These are phyloP conservation scores for Rafetus swinhoei DNA, from an alignment of 2,113 vertebrate genomes.

Conservation along the genomic window DNA sequence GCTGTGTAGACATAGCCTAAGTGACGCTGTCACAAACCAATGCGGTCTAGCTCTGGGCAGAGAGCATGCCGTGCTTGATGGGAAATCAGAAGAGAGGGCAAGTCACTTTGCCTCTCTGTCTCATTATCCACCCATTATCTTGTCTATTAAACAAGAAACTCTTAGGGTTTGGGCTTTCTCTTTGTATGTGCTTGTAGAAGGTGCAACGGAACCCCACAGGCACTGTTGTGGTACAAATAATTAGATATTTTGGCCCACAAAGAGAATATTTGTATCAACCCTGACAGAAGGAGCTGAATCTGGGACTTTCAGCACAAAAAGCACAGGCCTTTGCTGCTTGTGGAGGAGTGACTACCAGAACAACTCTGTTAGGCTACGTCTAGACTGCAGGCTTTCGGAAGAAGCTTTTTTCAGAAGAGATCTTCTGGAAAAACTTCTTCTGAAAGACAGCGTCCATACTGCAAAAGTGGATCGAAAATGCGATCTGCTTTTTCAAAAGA, in stretches of 20 bases:
- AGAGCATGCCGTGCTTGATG: neutral
- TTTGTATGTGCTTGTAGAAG: neutral
- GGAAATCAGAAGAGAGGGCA: conserved; percentile 38
- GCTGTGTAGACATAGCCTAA: too few relatives aligned
- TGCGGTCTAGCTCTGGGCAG: neutral
- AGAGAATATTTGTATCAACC: neutral
- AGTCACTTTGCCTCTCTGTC: neutral
- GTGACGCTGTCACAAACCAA: conserved; percentile 8
- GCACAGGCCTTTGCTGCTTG: neutral
- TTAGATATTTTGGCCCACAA: neutral
- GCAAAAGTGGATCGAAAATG: too few relatives aligned
- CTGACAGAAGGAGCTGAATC: neutral
- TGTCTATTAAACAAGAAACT: neutral
- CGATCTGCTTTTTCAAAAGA: too few relatives aligned
- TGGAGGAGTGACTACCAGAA: neutral
- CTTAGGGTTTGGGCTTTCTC: neutral
- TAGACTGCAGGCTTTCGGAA: too few relatives aligned
- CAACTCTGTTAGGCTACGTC: neutral
- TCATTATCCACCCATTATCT: neutral
- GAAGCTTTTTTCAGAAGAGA: too few relatives aligned
- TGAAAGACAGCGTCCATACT: too few relatives aligned
- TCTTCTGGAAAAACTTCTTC: too few relatives aligned
- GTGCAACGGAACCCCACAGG: neutral
- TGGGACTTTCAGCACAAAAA: neutral
- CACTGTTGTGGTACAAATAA: neutral